Base-by-base conservation (phyloP, 1,140 invertebrate species). In the Cydia strobilella region DNA sequence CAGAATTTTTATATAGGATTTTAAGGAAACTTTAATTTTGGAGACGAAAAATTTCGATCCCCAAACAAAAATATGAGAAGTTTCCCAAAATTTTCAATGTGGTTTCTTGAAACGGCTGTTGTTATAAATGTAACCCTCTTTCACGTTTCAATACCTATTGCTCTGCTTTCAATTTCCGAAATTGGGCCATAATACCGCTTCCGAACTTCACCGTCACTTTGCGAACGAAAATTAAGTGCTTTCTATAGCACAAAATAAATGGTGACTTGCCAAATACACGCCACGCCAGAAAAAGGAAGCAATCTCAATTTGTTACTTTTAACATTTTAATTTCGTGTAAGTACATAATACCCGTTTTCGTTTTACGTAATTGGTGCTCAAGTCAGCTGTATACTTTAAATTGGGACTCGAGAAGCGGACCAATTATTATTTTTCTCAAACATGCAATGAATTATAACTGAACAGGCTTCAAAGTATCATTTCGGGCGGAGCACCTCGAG, bases 261-360 rank as follows among this genome's bases (percentile, higher is more conserved):
- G 65, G 35, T 69, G 65, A 69, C 65, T 69, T 42, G 65, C 65
- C 31, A 69, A 69, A 69, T 39, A 69, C 65, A 35, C 65, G 65
- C 31, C n/a, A 54, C 51, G 51, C 1, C 6, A 51, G n/a, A 54
- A 54, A 20, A 2, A 20, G 54, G 20, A 69, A 13, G 65, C 27
- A 69, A 42, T 69, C 65, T 69, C 65, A 69, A 69, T 42, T 69
- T 69, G 65, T 69, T 18, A 69, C 18, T 7, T 7, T 39, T 42
- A 69, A 69, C 65, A 39, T 69, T 69, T 69, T 69, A 20, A 69
- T 69, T 39, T 69, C 3, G n/a, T 69, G 27, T 69, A n/a, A n/a
- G n/a, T n/a, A n/a, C n/a, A n/a, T n/a, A 69, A 69, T 39, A 69
- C 65, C 65, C 65, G 35, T 39, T 69, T 69, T 69, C 31, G 31